phyloP scores from a whole-genome alignment of 1,140 invertebrate genomes.

The Amyelois transitella region DNA sequence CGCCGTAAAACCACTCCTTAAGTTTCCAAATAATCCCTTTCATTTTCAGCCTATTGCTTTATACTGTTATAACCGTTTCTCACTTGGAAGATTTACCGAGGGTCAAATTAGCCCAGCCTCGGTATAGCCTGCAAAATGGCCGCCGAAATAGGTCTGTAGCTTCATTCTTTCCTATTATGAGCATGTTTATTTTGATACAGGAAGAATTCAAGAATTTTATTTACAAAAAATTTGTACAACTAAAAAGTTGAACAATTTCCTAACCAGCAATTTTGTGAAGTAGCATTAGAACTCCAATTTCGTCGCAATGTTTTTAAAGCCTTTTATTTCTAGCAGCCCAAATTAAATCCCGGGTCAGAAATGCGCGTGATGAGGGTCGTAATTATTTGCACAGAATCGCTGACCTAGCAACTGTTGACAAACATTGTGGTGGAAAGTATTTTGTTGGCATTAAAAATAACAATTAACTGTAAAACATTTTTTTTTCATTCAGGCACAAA shows the following conservation, averaged over 20 bases:
- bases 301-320: conserved; percentile 3
- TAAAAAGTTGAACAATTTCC: not conserved
- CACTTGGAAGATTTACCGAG: not conserved
- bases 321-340: conserved; percentile 12
- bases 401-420: conserved; percentile 1
- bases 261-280: no score
- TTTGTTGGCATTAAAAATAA: no score
- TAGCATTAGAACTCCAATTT: not conserved
- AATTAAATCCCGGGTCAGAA: conserved; percentile 16
- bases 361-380: conserved; percentile 17
- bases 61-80: not conserved
- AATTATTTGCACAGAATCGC: conserved; percentile 16
- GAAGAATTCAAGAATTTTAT: no score
- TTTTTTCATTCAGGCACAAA: no score
- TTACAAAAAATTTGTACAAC: no score
- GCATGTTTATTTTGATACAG: no score
- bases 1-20: conserved; percentile 3
- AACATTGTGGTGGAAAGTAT: no score
- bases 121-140: not conserved
- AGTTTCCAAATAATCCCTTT: conserved; percentile 1
- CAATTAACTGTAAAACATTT: no score
- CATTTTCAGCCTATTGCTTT: conserved; percentile 4
- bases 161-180: no score
- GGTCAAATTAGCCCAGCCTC: not conserved
- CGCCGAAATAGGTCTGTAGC: no score